These are phyloP conservation scores for Sebastiscus albofasciatus DNA, from an alignment of 2,797 vertebrate genomes.

Conservation along the genomic window DNA sequence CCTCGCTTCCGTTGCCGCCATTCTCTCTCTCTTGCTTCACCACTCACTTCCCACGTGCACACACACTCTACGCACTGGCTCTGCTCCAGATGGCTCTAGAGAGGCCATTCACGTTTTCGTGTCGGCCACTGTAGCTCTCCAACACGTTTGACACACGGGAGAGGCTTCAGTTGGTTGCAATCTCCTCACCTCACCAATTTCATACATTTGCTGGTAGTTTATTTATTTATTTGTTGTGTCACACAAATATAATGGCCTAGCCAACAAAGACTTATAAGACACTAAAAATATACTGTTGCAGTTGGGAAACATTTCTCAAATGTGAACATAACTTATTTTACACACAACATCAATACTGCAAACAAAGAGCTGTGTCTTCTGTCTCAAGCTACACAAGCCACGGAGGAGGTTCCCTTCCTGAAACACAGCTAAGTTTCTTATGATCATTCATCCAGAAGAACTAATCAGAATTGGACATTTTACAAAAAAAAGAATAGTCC, in stretches of 20 bases:
- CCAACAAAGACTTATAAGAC: background rate
- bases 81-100: no score
- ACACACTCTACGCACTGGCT: no score
- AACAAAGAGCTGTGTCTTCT: no score
- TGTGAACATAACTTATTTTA: background rate
- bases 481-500: background rate
- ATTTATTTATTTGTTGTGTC: background rate
- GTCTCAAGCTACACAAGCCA: no score
- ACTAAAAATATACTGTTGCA: background rate
- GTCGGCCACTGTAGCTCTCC: no score
- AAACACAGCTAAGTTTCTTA: background rate
- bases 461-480: background rate
- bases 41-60: no score
- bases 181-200: background rate
- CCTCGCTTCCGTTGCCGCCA: no score
- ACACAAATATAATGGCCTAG: background rate
- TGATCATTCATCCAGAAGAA: background rate
- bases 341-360: background rate
- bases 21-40: no score
- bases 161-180: no score
- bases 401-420: background rate
- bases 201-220: background rate
- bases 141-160: no score
- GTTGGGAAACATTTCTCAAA: background rate
- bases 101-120: no score